Base-by-base conservation (phyloP, 2,113 vertebrate genomes). In the Festucalex cinctus region DNA sequence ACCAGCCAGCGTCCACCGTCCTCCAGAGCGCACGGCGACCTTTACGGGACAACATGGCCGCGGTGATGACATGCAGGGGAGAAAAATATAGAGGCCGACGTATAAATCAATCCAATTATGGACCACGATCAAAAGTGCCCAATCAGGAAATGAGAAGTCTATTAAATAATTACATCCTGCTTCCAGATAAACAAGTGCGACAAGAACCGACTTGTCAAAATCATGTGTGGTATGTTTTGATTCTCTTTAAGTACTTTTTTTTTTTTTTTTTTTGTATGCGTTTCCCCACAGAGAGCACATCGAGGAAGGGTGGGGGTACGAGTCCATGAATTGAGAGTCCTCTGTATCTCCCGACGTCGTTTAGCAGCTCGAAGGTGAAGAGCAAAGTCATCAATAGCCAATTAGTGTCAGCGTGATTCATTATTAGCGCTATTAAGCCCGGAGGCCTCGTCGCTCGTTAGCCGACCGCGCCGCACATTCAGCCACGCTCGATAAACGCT, bases 341-440 rank as follows among this genome's bases (percentile, higher is more conserved):
- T 51, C 57, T 5, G 28, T 26, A 12, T 53, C 10, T 53, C 22
- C 22, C 14, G 9, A 10, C 5, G 2, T 26, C 26, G 2, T 17
- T 32, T 28, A 57, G 54, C 54, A 57, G 26, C 54, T 14, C 51
- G 10, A n/a, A 37, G 35, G 58, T 16, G 19, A 37, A n/a, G 35
- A 22, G 35, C 58, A 60, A 37, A 60, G 35, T 60, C 36, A 60
- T 60, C 58, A 37, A 60, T 37, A 37, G 35, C 58, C 35, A 60
- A 60, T 60, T 60, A 60, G 58, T n/a, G 58, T 60, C 58, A n/a
- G 35, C 10, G 58, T 60, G 58, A 60, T 60, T 60, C 19, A 60
- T 37, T 20, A 60, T 37, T 37, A 4, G 9, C 9, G 20, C 24
- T 35, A 59, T 59, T 59, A 59, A 59, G 32, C 57, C 32, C 48